Evolutionary conservation across 1,140 invertebrate species (phyloP), one percentile per base, ranked within the genome.

Genomic region (Copidosoma floridanum): DNA sequence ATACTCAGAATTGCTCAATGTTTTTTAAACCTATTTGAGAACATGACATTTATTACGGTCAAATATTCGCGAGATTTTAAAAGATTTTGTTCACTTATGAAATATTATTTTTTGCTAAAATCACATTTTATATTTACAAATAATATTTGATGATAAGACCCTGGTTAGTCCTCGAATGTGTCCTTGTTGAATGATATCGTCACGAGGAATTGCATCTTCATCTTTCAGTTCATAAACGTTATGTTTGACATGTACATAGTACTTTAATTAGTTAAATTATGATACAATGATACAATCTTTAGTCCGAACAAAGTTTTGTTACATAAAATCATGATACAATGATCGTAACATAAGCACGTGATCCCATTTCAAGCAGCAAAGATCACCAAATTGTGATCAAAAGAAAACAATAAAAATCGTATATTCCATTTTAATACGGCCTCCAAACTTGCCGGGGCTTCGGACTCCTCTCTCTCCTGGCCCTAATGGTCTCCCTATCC

Each of bases 371-470:
- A 35, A 35, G 7, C 6, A 35, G 32, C 14, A 35, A 35, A 35
- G 6, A 35, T 35, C 6, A 35, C 32, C 6, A 35, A 6, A 8
- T 6, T 35, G 32, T 8, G 32, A 35, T 14, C 14, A 35, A 14
- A 8, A 35, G 32, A 35, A 35, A 8, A 14, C 14, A 35, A 35
- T 14, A 8, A 35, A 8, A 35, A n/a, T n/a, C n/a, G n/a, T n/a
- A n/a, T n/a, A n/a, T n/a, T n/a, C n/a, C n/a, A n/a, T n/a, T 43
- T 72, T 69, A 81, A 65, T 81, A 80, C 5, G 79, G 79, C 69
- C 79, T 73, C 79, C 79, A 81, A 41, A 81, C 79, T 26, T 79
- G 78, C 56, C 77, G 75, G 3, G 79, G 79, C 37, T 78, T 79
- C 0, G 79, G 79, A 63, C 72, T 81, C 55, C 71, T 73, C 18